Base-by-base conservation (phyloP, 2,797 vertebrate species). In the Monodelphis domestica region DNA sequence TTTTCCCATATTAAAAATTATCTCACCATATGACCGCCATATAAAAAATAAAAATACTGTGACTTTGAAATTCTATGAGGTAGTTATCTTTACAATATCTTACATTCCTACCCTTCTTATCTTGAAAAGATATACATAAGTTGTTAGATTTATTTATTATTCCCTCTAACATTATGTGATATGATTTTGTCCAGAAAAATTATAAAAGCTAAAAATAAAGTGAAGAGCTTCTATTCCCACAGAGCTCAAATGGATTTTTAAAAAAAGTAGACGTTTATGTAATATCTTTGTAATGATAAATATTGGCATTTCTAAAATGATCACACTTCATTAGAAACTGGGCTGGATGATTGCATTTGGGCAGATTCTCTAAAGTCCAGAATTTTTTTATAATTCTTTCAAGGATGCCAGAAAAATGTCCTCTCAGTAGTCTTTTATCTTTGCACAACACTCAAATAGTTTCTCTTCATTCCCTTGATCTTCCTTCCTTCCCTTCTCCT, bases 101-200 rank as follows among this genome's bases (percentile, higher is more conserved):
- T 53, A 89, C 38, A 33, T 52, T 0, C 53, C 89, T 94, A 5
- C 4, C 84, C 38, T 50, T 87, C 4, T 92, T 93, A 11, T 0
- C 28, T 0, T 96, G 94, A 91, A 38, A 55, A 38, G 90, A 63
- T 59, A 93, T 87, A 87, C 90, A 1, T 57, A 91, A 91, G 52
- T 88, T 38, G n/a, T 93, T 90, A 50, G 78, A 53, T 11, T 70
- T 26, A 94, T 24, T 17, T 14, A 3, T 51, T 53, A 63, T 11
- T 91, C 59, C 24, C 91, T 87, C 87, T 63, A 95, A 53, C 53
- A 54, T 53, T 51, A 93, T 52, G 89, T 0, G 11, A 93, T 93
- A 90, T 30, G 0, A 94, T 53, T 89, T 91, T 55, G 54, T 90
- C 55, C 87, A 56, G 14, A 14, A n/a, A n/a, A n/a, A 50, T 56